phyloP scores from a whole-genome alignment of 2,888 invertebrate genomes.

The Eumacrocentrus americanus region DNA sequence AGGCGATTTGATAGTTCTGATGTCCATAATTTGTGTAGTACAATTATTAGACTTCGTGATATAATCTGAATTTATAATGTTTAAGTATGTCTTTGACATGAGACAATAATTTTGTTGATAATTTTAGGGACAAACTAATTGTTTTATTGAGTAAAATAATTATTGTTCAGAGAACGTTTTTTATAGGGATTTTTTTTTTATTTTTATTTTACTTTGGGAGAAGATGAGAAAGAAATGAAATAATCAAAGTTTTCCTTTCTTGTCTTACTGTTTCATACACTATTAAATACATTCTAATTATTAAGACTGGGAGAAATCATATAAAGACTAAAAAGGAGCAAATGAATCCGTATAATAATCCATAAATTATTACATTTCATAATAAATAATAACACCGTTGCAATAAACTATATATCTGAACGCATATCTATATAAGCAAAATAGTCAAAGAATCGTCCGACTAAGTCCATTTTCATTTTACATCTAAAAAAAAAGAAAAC shows the following conservation, averaged over 20 bases:
- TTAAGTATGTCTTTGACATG: conserved; percentile 32
- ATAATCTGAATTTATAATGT: conserved; percentile 30
- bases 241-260: neutral
- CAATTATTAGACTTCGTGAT: conserved; percentile 44
- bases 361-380: conserved; percentile 17
- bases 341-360: neutral
- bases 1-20: neutral
- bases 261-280: too few species aligned
- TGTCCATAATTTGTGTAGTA: conserved; percentile 15
- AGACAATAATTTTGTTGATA: conserved; percentile 47
- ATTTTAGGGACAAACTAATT: conserved; percentile 19
- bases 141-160: neutral
- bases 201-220: neutral
- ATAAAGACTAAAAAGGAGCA: neutral
- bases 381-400: neutral
- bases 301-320: conserved; percentile 16
- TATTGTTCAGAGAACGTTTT: too few species aligned
- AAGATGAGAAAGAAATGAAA: neutral
- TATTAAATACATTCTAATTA: too few species aligned
- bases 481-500: too few species aligned
- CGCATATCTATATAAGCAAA: neutral
- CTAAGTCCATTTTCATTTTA: too few species aligned
- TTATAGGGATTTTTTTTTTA: neutral
- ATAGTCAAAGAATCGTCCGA: neutral
- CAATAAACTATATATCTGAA: too few species aligned